Percentiles rank a stretch among this genome's conserved stretches.
These are phyloP conservation scores for Microcebus griseorufus DNA, from an alignment of 2,113 vertebrate genomes.

Conservation along the genomic window DNA sequence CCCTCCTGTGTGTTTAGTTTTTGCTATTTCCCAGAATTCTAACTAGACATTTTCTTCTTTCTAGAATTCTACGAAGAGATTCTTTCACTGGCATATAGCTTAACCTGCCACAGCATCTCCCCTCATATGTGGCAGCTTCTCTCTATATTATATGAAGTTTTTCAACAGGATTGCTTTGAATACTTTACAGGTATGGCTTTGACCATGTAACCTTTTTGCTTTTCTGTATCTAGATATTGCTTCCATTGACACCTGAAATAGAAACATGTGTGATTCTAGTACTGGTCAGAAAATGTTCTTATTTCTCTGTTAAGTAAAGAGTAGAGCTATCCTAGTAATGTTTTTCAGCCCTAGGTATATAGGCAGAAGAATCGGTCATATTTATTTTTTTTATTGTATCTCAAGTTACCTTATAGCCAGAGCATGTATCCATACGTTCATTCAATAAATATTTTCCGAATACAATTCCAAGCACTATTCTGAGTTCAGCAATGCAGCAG, in stretches of 20 bases:
- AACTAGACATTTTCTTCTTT: slow-evolving; percentile 64
- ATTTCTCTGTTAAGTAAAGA: background rate
- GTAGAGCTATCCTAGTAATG: background rate
- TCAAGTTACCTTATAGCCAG: background rate
- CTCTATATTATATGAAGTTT: slow-evolving; percentile 93
- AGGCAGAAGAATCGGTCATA: background rate
- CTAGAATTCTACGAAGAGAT: slow-evolving; percentile 99
- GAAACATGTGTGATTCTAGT: background rate
- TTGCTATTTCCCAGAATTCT: slow-evolving; percentile 36
- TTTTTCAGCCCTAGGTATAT: background rate
- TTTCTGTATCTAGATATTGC: background rate
- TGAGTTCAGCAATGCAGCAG: background rate
- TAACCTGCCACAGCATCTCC: slow-evolving; percentile 96
- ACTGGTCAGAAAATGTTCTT: slow-evolving; percentile 25
- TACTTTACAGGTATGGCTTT: slow-evolving; percentile 93
- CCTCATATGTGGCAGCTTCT: slow-evolving; percentile 99
- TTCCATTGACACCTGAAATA: background rate
- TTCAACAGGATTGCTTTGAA: slow-evolving; percentile 96
- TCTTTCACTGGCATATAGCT: slow-evolving; percentile 94
- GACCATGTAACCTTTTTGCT: background rate
- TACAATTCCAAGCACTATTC: background rate
- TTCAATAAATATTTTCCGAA: background rate
- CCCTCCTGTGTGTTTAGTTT: background rate
- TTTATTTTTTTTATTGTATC: background rate
- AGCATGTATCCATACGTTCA: background rate